Evolutionary conservation across 2,888 invertebrate species (phyloP), one percentile per base, ranked within the genome.

Genomic region (Oscheius sp.): DNA sequence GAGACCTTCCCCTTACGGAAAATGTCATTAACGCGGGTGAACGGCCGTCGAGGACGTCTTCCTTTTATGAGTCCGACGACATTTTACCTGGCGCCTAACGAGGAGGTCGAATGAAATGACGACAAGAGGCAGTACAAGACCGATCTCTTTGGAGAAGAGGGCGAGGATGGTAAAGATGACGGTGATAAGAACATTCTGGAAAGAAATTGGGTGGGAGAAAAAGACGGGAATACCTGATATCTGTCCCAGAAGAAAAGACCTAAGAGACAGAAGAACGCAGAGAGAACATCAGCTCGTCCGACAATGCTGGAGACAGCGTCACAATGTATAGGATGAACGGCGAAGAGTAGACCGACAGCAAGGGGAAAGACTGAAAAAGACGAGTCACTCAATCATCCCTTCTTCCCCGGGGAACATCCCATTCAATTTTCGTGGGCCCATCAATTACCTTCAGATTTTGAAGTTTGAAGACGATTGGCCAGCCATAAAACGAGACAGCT

Each of bases 301-400:
- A 97, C 96, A 57, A 95, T 91, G 26, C 94, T 73, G 17, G 82
- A 74, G 2, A 85, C 68, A 82, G 96, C 95, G 88, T 97, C 97
- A 2, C 94, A 93, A 89, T 96, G 96, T 82, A 97, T 91, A 14
- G 96, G 96, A 88, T 97, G 96, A 1, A 92, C 91, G 33, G 96
- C 94, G 87, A 97, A 97, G 8, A 94, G 89, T 0, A 94, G 94
- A 0, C 94, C 24, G 4, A 49, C 33, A 14, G 26, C 44, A n/a
- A 59, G 14, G 22, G 20, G 14, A 3, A 20, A 9, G 20, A 14
- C 59, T 59, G 57, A 57, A 57, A 30, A 44, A 44, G 17, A 17
- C 17, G 47, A 22, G 30, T 61, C 61, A 32, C 30, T 20, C 41
- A 41, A 44, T 28, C 30, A 22, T 28, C 22, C 28, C 26, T n/a